A percentile compares a stretch with the other conserved stretches of the same genome.
Conservation (phyloP, 2,888 invertebrate species). For the Mamestra brassicae region DNA sequence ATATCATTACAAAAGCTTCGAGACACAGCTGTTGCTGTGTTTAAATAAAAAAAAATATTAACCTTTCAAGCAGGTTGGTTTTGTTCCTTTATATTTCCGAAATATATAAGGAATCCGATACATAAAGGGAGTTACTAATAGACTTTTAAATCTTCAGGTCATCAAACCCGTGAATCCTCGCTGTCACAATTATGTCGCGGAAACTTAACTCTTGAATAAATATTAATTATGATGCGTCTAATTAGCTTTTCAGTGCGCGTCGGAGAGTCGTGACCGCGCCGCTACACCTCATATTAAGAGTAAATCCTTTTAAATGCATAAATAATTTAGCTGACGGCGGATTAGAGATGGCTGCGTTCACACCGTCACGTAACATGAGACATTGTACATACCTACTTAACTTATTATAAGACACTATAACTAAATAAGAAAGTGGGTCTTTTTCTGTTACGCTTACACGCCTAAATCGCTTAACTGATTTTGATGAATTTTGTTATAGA, state of each 20-base stretch:
- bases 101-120: background rate
- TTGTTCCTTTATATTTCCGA: too few species aligned
- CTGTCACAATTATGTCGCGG: slow-evolving; percentile 17
- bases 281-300: slow-evolving; percentile 89
- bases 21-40: too few species aligned
- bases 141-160: too few species aligned
- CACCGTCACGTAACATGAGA: slow-evolving; percentile 66
- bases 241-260: slow-evolving; percentile 82
- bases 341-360: slow-evolving; percentile 76
- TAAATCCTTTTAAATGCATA: slow-evolving; percentile 90
- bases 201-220: slow-evolving; percentile 54
- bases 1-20: too few species aligned
- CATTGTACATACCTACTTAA: background rate
- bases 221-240: slow-evolving; percentile 75
- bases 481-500: too few species aligned
- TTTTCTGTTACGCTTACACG: too few species aligned
- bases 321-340: slow-evolving; percentile 87
- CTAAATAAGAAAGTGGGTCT: too few species aligned
- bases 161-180: background rate
- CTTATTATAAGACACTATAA: too few species aligned
- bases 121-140: background rate
- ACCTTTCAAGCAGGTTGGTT: too few species aligned
- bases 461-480: too few species aligned
- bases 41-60: too few species aligned
- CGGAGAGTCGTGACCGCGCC: slow-evolving; percentile 86